These are phyloP conservation scores for Microdon myrmicae DNA, from an alignment of 2,888 invertebrate genomes.

Conservation along the genomic window DNA sequence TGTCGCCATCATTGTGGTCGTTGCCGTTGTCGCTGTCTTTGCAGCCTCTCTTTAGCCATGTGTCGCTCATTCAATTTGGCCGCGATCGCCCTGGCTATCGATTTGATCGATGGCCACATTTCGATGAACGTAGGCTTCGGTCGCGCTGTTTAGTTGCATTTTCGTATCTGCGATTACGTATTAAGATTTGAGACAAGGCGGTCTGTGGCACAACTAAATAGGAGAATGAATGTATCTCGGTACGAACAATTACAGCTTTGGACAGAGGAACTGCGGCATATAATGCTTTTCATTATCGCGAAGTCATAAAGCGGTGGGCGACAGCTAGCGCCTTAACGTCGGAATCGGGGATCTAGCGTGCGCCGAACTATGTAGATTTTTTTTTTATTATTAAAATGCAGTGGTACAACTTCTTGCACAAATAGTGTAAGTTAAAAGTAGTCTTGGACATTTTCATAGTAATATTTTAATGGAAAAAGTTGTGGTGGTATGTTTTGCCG, in stretches of 20 bases:
- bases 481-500: too few relatives aligned
- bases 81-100: constrained; percentile 37
- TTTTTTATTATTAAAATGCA: constrained; percentile 36
- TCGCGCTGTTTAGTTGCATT: constrained; percentile 25
- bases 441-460: too few relatives aligned
- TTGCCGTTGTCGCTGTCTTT: too few relatives aligned
- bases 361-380: constrained; percentile 29
- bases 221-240: constrained; percentile 7
- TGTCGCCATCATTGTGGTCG: too few relatives aligned
- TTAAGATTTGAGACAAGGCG: constrained; percentile 34
- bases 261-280: constrained; percentile 24
- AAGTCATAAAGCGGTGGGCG: constrained; percentile 43
- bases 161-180: constrained; percentile 17
- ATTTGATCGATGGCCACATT: constrained; percentile 45
- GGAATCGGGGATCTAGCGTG: constrained; percentile 47
- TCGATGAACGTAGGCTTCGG: constrained; percentile 42
- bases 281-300: constrained; percentile 36
- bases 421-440: too few relatives aligned
- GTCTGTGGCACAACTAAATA: constrained; percentile 9
- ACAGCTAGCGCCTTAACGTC: constrained; percentile 47
- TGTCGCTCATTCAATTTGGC: constrained; percentile 21
- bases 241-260: constrained; percentile 32
- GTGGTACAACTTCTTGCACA: constrained; percentile 19
- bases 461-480: too few relatives aligned
- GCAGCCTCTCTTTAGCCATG: too few relatives aligned